phyloP scores from a whole-genome alignment of 2,888 invertebrate genomes.

The Lapara coniferarum region DNA sequence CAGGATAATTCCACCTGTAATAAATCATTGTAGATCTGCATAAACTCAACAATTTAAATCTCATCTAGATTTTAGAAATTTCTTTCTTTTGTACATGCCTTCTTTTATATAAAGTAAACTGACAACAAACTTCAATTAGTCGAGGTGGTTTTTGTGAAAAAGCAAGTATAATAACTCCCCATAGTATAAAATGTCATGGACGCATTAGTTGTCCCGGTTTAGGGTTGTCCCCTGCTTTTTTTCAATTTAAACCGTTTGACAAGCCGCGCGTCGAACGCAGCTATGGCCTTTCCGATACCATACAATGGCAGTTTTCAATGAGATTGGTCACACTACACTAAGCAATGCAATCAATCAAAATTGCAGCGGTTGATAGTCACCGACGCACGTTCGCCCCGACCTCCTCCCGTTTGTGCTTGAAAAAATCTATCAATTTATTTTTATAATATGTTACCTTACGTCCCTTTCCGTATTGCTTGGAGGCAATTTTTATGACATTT shows the following conservation, averaged over 20 bases:
- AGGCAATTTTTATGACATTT: constrained; percentile 9
- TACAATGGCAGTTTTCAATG: constrained; percentile 81
- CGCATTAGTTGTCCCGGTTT: constrained; percentile 62
- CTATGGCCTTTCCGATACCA: constrained; percentile 72
- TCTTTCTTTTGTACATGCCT: not conserved
- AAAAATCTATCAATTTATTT: constrained; percentile 34
- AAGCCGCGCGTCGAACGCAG: constrained; percentile 77
- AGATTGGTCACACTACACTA: constrained; percentile 84
- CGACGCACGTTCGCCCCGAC: constrained; percentile 63
- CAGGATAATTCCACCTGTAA: too few species aligned
- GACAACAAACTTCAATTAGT: constrained; percentile 32
- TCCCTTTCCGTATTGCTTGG: constrained; percentile 11
- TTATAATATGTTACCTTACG: constrained; percentile 34
- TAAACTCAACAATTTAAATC: too few species aligned
- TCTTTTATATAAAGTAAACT: not conserved
- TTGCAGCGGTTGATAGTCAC: constrained; percentile 77
- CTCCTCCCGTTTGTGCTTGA: constrained; percentile 51
- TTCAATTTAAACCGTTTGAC: constrained; percentile 82
- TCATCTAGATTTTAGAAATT: not conserved
- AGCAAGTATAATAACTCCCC: constrained; percentile 49
- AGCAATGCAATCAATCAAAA: constrained; percentile 84
- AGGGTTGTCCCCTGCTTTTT: constrained; percentile 79
- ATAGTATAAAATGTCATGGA: constrained; percentile 77
- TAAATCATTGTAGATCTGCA: too few species aligned
- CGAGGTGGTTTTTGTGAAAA: constrained; percentile 43